These are phyloP conservation scores for Poeciliopsis paucimaculata DNA, from an alignment of 2,797 vertebrate genomes.

Conservation along the genomic window DNA sequence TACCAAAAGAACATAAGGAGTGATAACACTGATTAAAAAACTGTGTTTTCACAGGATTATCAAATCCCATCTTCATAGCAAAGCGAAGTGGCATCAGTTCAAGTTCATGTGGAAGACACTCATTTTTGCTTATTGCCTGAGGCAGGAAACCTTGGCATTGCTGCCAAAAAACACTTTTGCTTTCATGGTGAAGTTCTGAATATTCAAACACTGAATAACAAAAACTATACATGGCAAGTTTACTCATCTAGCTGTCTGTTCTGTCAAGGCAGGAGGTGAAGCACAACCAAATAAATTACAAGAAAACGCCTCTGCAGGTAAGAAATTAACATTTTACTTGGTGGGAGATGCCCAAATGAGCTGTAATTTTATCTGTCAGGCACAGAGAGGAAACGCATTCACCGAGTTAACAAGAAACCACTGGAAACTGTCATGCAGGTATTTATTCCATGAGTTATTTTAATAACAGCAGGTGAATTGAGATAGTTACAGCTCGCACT, in stretches of 20 bases:
- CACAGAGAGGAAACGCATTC: not conserved
- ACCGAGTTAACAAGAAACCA: slow-evolving; percentile 2
- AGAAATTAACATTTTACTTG: slow-evolving; percentile 23
- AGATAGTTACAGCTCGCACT: not conserved
- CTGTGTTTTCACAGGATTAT: not conserved
- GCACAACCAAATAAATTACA: slow-evolving; percentile 21
- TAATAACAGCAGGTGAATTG: slow-evolving; percentile 18
- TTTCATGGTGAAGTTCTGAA: slow-evolving; percentile 14
- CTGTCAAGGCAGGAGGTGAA: slow-evolving; percentile 14
- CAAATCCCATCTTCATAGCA: not conserved
- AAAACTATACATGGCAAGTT: not conserved
- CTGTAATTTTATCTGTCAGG: slow-evolving; percentile 33
- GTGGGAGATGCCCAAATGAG: slow-evolving; percentile 16
- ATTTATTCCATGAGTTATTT: slow-evolving; percentile 19
- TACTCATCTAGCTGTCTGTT: slow-evolving; percentile 10
- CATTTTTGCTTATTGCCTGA: not conserved
- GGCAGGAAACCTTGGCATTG: not conserved
- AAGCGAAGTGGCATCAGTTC: not conserved
- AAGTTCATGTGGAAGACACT: not conserved
- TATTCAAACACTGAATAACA: slow-evolving; percentile 7
- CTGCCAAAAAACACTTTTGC: not conserved
- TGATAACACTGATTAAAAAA: not conserved
- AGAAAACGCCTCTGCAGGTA: slow-evolving; percentile 20
- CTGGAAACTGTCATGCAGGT: not conserved
- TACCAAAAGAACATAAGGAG: not conserved